Conservation (phyloP, 2,888 invertebrate genomes). For the Pilophorus perplexus region DNA sequence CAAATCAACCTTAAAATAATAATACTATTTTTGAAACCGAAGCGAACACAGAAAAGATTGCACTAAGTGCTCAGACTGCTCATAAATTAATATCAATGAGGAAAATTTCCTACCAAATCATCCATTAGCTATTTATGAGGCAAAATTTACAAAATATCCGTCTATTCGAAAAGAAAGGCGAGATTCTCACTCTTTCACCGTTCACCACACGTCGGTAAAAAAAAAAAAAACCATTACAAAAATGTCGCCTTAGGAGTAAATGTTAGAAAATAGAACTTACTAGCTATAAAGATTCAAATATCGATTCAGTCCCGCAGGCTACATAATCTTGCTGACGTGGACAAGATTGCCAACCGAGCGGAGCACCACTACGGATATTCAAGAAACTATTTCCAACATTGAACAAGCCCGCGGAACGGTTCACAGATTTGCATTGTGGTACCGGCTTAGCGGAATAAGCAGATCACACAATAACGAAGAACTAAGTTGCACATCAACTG, state of each 20-base stretch:
- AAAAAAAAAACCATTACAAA: not conserved
- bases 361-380: too few species aligned
- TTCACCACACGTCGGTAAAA: too few species aligned
- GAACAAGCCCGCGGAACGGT: not conserved
- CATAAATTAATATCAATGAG: not conserved
- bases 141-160: not conserved
- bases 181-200: too few species aligned
- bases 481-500: conserved; percentile 45
- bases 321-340: not conserved
- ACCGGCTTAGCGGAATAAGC: conserved; percentile 20
- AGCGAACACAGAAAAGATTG: conserved; percentile 10
- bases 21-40: conserved; percentile 18
- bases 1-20: conserved; percentile 12
- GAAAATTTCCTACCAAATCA: not conserved
- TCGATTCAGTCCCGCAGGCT: conserved; percentile 15
- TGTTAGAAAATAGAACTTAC: not conserved
- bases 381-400: too few species aligned
- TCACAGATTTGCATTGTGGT: conserved; percentile 11
- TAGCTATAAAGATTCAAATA: too few species aligned
- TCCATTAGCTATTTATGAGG: not conserved
- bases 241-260: not conserved
- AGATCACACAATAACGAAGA: conserved; percentile 40
- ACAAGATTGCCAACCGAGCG: not conserved
- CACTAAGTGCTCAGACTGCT: conserved; percentile 34
- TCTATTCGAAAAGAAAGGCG: not conserved